Conservation (phyloP, 2,113 vertebrate genomes). For the Furnarius figulus region DNA sequence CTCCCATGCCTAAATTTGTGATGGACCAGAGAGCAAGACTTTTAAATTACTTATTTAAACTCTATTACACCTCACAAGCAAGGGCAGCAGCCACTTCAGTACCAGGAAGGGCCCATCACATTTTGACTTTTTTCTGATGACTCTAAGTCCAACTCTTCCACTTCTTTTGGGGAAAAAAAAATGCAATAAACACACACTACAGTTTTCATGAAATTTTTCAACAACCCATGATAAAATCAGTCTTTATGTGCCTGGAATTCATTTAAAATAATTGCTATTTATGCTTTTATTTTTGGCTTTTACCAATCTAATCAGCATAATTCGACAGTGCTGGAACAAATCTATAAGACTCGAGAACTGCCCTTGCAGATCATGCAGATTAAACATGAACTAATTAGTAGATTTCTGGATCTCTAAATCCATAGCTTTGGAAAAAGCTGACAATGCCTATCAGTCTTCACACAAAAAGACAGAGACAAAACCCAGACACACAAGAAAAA, state of each 20-base stretch:
- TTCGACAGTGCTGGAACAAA: conserved; percentile 12
- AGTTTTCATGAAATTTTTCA: background rate
- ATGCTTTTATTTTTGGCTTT: background rate
- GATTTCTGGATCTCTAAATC: conserved; percentile 36
- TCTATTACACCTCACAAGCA: background rate
- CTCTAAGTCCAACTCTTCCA: background rate
- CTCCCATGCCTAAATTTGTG: background rate
- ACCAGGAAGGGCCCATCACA: background rate
- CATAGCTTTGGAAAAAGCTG: conserved; percentile 12
- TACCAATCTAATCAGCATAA: conserved; percentile 43
- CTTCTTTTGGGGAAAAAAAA: background rate
- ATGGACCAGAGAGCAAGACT: background rate
- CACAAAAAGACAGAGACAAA: background rate
- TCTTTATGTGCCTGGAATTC: conserved; percentile 38
- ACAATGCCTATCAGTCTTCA: background rate
- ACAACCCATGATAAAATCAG: conserved; percentile 7
- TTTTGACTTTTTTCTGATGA: background rate
- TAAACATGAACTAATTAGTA: conserved; percentile 34
- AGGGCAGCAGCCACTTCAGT: background rate
- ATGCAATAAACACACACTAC: background rate
- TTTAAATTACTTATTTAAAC: background rate
- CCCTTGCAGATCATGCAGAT: conserved; percentile 14
- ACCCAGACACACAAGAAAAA: background rate
- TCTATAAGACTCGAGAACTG: background rate
- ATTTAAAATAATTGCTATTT: conserved; percentile 55